Evolutionary conservation across 23 tunicate genomes (phyloP), one percentile per base, ranked within the genome.

Genomic region (Ascidia mentula): DNA sequence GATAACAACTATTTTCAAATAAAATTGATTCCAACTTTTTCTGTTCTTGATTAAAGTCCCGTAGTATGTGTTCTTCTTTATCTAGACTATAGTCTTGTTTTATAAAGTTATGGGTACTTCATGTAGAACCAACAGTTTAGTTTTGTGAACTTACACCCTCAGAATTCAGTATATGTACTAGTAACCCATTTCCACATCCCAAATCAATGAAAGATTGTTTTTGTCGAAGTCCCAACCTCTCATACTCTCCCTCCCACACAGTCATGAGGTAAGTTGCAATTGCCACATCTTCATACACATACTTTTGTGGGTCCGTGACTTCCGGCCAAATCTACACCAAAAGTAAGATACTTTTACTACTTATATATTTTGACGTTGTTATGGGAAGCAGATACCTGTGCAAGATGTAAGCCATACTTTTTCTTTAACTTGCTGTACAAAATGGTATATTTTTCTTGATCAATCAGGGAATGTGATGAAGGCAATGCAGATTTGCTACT

Each of bases 281-380:
- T 1, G 99, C 99, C 38, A 95, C 79, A 70, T 95, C 99, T 90
- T 95, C 99, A 59, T 79, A 87, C 22, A 95, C 96, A 71, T 80
- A 95, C 61, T 95, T 95, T 78, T 95, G 99, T 30, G 99, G 99
- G 77, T 95, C 99, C 18, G 99, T 95, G 4, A 90, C 96, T 82
- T 95, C 99, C 37, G 92, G 89, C 99, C 99, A 95, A 53, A 79
- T 45, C 89, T 90, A 40, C 40, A 81, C 38, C 7, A 6, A 53
- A 53, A 15, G 53, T 42, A 42, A 42, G 15, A 42, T 9, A 1
- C 7, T 53, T 53, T 53, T 53, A 42, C 15, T 9, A 42, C 53
- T 42, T 12, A 9, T 42, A 42, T 15, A 42, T 9, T 42, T 12
- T 42, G 53, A 42, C 15, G 12, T 12, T 15, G 53, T 42, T 42